Evolutionary conservation across 2,113 vertebrate genomes (phyloP).

Genomic region (Vulpes vulpes): DNA sequence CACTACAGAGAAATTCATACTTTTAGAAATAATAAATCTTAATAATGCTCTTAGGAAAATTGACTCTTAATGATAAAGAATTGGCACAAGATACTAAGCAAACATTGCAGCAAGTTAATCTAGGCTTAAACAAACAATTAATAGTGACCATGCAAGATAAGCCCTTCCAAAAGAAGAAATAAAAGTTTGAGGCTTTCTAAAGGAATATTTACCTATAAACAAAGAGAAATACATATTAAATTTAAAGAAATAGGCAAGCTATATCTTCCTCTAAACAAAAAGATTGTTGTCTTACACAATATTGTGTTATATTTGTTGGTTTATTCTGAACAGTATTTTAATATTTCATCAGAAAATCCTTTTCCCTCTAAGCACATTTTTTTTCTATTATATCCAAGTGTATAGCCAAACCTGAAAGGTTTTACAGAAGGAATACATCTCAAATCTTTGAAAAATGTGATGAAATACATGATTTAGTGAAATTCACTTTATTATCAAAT

Average conservation of each 20-base stretch:
- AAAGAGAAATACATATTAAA: slow-evolving; percentile 38
- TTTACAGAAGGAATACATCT: slow-evolving; percentile 47
- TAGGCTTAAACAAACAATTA: slow-evolving; percentile 78
- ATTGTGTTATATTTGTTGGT: slow-evolving; percentile 61
- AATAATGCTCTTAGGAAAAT: slow-evolving; percentile 69
- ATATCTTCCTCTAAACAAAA: slow-evolving; percentile 61
- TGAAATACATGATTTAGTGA: slow-evolving; percentile 70
- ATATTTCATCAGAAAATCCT: slow-evolving; percentile 71
- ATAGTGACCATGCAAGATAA: slow-evolving; percentile 69
- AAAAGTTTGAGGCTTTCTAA: slow-evolving; percentile 55
- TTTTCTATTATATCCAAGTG: slow-evolving; percentile 55
- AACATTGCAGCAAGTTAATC: slow-evolving; percentile 72
- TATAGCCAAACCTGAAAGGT: slow-evolving; percentile 52
- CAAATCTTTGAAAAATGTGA: slow-evolving; percentile 64
- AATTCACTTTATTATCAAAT: slow-evolving; percentile 69
- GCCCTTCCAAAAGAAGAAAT: slow-evolving; percentile 52
- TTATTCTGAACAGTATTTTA: slow-evolving; percentile 72
- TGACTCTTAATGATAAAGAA: slow-evolving; percentile 61
- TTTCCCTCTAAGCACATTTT: slow-evolving; percentile 55
- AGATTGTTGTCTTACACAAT: slow-evolving; percentile 3
- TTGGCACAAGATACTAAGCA: slow-evolving; percentile 74
- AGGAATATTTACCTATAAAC: slow-evolving; percentile 58
- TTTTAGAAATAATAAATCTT: slow-evolving; percentile 75
- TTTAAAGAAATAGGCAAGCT: slow-evolving; percentile 63
- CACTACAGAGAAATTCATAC: slow-evolving; percentile 22